A percentile compares a stretch with the other conserved stretches of the same genome.
Evolutionary conservation across 2,888 invertebrate genomes (phyloP).

Genomic region (Melitaea athalia): DNA sequence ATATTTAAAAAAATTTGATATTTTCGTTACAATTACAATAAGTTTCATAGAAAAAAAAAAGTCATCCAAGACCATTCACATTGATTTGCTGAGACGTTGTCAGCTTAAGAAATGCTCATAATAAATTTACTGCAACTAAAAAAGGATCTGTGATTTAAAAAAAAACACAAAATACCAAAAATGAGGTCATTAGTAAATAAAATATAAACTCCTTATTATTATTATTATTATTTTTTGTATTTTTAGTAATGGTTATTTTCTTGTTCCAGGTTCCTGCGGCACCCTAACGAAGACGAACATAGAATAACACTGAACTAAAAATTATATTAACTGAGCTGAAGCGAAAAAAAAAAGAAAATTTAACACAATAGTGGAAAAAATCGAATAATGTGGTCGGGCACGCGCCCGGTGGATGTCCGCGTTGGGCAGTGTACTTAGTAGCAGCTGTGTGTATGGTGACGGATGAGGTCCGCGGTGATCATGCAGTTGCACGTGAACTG

Average conservation of each 20-base stretch:
- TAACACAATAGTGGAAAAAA: conserved; percentile 26
- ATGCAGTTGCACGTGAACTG: conserved; percentile 78
- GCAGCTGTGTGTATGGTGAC: conserved; percentile 68
- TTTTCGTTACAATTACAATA: no score
- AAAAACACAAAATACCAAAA: no score
- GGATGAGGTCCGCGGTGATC: conserved; percentile 61
- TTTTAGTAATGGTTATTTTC: background rate
- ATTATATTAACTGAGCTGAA: conserved; percentile 45
- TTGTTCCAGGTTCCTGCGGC: conserved; percentile 52
- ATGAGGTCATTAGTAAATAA: no score
- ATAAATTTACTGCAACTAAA: no score
- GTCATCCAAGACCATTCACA: no score
- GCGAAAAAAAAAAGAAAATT: conserved; percentile 42
- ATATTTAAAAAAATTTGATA: no score
- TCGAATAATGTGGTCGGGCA: conserved; percentile 75
- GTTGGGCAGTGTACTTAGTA: conserved; percentile 72
- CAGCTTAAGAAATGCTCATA: no score
- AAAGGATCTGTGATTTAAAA: no score
- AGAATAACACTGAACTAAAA: background rate
- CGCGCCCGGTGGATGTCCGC: conserved; percentile 64
- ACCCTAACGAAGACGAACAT: background rate
- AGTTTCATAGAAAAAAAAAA: no score
- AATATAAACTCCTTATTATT: no score
- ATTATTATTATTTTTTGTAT: no score
- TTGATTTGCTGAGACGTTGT: no score